Percentiles rank a stretch among this genome's conserved stretches.
Conservation (phyloP, 2,888 invertebrate species). For the Tiliacea aurago region DNA sequence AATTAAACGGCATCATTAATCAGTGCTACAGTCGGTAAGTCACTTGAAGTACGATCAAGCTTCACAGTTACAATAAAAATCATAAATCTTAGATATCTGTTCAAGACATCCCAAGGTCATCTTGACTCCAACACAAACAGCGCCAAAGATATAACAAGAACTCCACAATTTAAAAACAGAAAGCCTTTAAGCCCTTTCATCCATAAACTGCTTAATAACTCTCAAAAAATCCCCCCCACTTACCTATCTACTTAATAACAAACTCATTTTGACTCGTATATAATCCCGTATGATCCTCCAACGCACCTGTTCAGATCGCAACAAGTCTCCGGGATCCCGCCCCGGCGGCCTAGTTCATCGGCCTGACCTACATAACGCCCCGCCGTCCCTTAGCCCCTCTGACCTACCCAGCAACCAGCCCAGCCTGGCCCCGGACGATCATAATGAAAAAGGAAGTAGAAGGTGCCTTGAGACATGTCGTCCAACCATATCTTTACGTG, state of each 20-base stretch:
- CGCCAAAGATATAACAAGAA: neutral
- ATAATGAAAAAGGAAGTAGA: constrained; percentile 66
- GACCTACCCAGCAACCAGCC: constrained; percentile 57
- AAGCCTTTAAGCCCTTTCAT: constrained; percentile 24
- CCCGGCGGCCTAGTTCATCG: constrained; percentile 77
- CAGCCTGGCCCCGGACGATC: constrained; percentile 56
- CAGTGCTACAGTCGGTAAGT: constrained; percentile 35
- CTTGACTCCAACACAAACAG: constrained; percentile 3
- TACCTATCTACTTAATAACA: constrained; percentile 64
- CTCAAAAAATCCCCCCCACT: constrained; percentile 55
- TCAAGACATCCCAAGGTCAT: constrained; percentile 50
- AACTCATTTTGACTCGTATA: constrained; percentile 52
- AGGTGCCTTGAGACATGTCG: constrained; percentile 59
- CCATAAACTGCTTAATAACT: constrained; percentile 55
- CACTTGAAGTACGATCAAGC: constrained; percentile 18
- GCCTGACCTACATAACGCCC: constrained; percentile 74
- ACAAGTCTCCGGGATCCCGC: constrained; percentile 65
- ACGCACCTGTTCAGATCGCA: constrained; percentile 68
- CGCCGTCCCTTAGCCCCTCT: constrained; percentile 53
- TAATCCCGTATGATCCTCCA: constrained; percentile 67
- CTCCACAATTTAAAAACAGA: constrained; percentile 27
- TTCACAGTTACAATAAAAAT: constrained; percentile 38
- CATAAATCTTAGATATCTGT: constrained; percentile 52
- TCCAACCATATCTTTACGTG: constrained; percentile 50
- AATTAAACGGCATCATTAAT: constrained; percentile 40